Evolutionary conservation across 2,797 vertebrate genomes (phyloP).

Genomic region (Vultur gryphus): DNA sequence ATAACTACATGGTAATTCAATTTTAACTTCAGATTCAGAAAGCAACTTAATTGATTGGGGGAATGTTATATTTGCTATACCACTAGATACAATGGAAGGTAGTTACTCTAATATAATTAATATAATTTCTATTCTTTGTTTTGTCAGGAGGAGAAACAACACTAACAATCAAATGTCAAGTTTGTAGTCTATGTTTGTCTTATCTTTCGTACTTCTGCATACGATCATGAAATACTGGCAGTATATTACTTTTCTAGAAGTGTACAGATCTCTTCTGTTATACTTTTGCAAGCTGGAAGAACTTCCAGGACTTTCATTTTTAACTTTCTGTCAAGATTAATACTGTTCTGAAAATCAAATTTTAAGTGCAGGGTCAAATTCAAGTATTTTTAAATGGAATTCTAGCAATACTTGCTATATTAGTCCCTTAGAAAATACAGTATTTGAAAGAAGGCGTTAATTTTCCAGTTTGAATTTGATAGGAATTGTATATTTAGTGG

Average conservation of each 20-base stretch:
- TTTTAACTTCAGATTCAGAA: neutral
- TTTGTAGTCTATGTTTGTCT: neutral
- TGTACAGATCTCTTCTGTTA: neutral
- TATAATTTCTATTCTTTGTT: neutral
- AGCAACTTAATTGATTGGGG: neutral
- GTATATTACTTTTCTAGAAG: neutral
- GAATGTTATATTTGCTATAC: neutral
- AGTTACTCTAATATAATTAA: neutral
- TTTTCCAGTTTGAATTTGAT: neutral
- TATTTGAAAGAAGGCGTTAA: neutral
- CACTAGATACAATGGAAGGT: neutral
- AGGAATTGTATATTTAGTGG: neutral
- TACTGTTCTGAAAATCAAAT: neutral
- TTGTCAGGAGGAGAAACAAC: neutral
- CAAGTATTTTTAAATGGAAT: neutral
- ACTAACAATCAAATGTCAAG: neutral
- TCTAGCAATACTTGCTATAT: neutral
- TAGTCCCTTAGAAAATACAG: neutral
- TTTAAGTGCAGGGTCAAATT: neutral
- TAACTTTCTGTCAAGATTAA: neutral
- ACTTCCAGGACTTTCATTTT: neutral
- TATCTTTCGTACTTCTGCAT: neutral
- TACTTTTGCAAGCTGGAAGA: neutral
- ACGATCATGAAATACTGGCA: neutral
- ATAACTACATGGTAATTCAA: neutral